Evolutionary conservation across 2,113 vertebrate species (phyloP).

Genomic region (Camelus dromedarius): DNA sequence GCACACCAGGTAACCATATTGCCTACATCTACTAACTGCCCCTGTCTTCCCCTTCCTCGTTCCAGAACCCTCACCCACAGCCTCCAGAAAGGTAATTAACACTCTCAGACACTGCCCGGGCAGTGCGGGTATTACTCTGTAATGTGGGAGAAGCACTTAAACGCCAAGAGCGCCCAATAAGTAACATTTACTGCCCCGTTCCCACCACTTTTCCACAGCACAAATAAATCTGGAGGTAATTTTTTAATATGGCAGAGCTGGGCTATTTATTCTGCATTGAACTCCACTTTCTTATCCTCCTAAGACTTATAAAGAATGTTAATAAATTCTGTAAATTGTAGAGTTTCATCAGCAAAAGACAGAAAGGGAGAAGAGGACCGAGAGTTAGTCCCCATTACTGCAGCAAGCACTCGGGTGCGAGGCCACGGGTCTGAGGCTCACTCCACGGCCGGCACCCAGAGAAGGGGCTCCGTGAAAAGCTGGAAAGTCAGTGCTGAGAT

Average conservation of each 20-base stretch:
- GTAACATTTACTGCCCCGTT: constrained; percentile 34
- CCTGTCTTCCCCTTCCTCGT: background rate
- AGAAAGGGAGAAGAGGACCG: constrained; percentile 35
- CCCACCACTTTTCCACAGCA: background rate
- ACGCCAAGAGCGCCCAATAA: background rate
- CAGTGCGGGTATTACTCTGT: background rate
- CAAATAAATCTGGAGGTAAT: constrained; percentile 60
- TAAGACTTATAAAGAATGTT: constrained; percentile 63
- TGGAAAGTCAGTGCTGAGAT: background rate
- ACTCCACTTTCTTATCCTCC: constrained; percentile 43
- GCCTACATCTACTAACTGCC: background rate
- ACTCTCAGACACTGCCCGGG: background rate
- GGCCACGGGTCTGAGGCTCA: background rate
- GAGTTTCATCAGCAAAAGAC: constrained; percentile 45
- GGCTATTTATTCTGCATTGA: constrained; percentile 60
- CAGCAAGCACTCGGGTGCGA: background rate
- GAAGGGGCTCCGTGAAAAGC: background rate
- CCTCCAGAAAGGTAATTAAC: background rate
- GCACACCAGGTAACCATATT: background rate
- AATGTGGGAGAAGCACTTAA: background rate
- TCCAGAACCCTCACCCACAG: background rate
- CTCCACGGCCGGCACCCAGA: background rate
- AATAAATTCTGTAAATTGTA: constrained; percentile 61
- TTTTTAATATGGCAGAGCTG: constrained; percentile 61
- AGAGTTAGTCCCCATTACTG: background rate